These are phyloP conservation scores for Parthenolecanium corni DNA, from an alignment of 2,888 invertebrate species.

Conservation along the genomic window DNA sequence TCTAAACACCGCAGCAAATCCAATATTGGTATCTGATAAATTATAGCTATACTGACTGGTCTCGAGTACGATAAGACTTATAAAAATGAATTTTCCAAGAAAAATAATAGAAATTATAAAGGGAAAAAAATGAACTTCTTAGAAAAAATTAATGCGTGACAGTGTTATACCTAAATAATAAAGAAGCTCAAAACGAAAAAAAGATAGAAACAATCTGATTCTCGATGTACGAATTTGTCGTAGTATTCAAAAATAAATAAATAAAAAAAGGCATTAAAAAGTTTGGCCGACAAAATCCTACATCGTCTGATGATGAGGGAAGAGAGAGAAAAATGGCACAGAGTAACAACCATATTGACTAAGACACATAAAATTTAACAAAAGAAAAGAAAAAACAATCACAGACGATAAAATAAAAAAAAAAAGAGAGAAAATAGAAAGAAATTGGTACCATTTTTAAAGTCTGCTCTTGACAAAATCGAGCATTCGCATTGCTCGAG, in stretches of 20 bases:
- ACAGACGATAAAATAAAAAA: constrained; percentile 25
- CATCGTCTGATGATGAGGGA: constrained; percentile 1
- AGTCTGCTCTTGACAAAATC: background rate
- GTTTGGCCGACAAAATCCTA: background rate
- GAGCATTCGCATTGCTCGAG: background rate
- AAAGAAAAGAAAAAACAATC: constrained; percentile 20
- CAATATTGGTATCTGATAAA: too few relatives aligned
- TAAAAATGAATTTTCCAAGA: too few relatives aligned
- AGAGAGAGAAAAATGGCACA: constrained; percentile 10
- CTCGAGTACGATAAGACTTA: too few relatives aligned
- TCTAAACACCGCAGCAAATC: too few relatives aligned
- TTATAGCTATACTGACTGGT: too few relatives aligned
- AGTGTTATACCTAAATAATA: background rate
- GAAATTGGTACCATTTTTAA: background rate
- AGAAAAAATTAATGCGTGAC: constrained; percentile 14
- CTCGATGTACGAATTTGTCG: constrained; percentile 5
- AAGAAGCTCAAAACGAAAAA: constrained; percentile 5
- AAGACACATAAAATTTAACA: constrained; percentile 17
- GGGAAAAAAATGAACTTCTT: too few relatives aligned
- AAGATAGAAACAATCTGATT: background rate
- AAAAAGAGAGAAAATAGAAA: background rate
- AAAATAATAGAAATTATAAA: too few relatives aligned
- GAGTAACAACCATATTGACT: constrained; percentile 11
- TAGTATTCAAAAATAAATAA: background rate
- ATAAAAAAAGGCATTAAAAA: background rate